phyloP scores from a whole-genome alignment of 1,140 invertebrate genomes.

The Ylistrum balloti region DNA sequence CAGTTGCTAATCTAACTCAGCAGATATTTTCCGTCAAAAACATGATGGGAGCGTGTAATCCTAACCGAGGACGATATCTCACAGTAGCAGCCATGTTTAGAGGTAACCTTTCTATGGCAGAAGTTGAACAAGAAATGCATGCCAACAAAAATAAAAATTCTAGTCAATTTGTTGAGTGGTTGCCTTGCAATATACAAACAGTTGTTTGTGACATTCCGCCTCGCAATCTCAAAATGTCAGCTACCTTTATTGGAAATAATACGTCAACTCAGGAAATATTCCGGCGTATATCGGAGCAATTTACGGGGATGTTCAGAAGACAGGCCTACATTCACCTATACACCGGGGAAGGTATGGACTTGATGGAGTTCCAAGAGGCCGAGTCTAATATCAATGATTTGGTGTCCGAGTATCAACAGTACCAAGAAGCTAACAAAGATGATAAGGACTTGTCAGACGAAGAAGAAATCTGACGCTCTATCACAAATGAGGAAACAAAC shows the following conservation, averaged over 20 bases:
- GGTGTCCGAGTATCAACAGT: conserved; percentile 96
- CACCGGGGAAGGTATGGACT: background rate
- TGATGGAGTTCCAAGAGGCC: conserved; percentile 85
- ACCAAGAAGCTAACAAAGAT: conserved; percentile 85
- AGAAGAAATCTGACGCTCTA: background rate
- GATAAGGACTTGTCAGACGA: background rate
- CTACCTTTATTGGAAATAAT: conserved; percentile 82
- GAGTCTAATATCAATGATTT: conserved; percentile 91
- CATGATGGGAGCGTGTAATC: conserved; percentile 86
- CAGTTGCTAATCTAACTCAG: conserved; percentile 84
- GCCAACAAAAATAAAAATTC: conserved; percentile 68
- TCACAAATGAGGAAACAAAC: too few species aligned
- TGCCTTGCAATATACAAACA: conserved; percentile 88
- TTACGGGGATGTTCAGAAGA: conserved; percentile 88
- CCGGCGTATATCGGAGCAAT: conserved; percentile 89
- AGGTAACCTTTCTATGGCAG: conserved; percentile 97
- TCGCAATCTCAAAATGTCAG: conserved; percentile 79
- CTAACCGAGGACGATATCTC: conserved; percentile 85
- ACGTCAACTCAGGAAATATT: conserved; percentile 90
- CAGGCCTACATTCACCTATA: conserved; percentile 85
- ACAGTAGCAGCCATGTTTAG: conserved; percentile 96
- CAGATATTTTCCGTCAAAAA: conserved; percentile 87
- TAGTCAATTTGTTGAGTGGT: conserved; percentile 95
- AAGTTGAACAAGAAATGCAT: conserved; percentile 85
- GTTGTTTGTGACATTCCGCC: conserved; percentile 79